phyloP scores from a whole-genome alignment of 2,113 vertebrate species.

The Perca fluviatilis region DNA sequence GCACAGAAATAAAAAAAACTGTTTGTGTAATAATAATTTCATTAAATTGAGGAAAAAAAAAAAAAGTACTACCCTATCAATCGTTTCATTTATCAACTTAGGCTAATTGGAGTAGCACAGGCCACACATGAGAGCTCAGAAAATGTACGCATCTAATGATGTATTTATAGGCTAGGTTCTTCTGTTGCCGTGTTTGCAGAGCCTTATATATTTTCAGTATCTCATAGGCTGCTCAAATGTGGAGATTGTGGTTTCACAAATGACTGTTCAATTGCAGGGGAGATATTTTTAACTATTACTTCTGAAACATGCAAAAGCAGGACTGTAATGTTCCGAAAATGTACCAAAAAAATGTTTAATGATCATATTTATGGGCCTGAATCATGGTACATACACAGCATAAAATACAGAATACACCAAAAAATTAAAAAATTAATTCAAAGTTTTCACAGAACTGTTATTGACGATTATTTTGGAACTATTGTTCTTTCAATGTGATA shows the following conservation, averaged over 20 bases:
- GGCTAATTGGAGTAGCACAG: neutral
- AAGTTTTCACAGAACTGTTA: neutral
- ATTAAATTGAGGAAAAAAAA: no score
- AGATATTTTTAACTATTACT: neutral
- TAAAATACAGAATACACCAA: neutral
- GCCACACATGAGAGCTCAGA: neutral
- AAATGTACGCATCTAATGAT: neutral
- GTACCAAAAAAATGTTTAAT: neutral
- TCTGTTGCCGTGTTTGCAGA: neutral
- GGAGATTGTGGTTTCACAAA: slow-evolving; percentile 31
- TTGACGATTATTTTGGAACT: neutral
- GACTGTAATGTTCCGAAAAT: neutral
- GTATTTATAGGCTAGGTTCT: neutral
- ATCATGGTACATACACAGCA: neutral
- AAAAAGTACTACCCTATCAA: no score
- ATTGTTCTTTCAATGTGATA: neutral
- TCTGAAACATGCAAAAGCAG: neutral
- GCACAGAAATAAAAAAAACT: neutral
- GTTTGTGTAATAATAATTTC: no score
- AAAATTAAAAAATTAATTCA: neutral
- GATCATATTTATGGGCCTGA: neutral
- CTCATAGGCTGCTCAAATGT: neutral
- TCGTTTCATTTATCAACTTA: slow-evolving; percentile 2
- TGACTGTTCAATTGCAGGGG: neutral
- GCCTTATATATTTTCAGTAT: neutral